These are phyloP conservation scores for Progne subis DNA, from an alignment of 2,113 vertebrate genomes.

Conservation along the genomic window DNA sequence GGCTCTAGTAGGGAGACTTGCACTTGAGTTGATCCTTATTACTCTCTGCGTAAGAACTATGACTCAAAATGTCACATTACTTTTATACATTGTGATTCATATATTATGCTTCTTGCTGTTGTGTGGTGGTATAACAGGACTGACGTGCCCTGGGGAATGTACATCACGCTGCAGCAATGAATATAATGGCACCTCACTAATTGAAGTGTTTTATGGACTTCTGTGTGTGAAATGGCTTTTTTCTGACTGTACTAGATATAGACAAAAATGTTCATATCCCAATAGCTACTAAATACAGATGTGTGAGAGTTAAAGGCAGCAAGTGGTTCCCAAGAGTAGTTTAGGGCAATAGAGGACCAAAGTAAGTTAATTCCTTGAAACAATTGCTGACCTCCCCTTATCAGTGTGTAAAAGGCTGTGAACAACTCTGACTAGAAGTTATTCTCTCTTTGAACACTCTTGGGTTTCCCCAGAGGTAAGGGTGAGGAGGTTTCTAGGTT, in stretches of 20 bases:
- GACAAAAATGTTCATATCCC: not conserved
- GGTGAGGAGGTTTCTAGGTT: not conserved
- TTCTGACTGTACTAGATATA: not conserved
- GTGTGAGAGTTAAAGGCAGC: not conserved
- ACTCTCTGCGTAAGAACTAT: not conserved
- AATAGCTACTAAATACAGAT: not conserved
- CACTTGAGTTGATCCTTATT: not conserved
- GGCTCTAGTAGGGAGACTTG: not conserved
- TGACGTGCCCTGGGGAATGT: not conserved
- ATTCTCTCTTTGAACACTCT: not conserved
- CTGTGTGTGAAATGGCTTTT: not conserved
- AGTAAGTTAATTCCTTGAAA: not conserved
- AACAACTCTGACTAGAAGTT: not conserved
- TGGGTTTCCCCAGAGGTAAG: not conserved
- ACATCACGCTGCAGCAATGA: not conserved
- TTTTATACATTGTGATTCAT: not conserved
- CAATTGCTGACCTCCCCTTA: not conserved
- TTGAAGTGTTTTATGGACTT: not conserved
- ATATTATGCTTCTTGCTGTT: not conserved
- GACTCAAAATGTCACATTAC: not conserved
- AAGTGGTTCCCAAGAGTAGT: not conserved
- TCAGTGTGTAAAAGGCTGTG: not conserved
- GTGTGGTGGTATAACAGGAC: not conserved
- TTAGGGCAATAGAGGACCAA: not conserved
- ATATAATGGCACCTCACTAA: not conserved